Percentiles rank a stretch among this genome's conserved stretches.
Evolutionary conservation across 2,888 invertebrate species (phyloP).

Genomic region (Iphiclides podalirius): DNA sequence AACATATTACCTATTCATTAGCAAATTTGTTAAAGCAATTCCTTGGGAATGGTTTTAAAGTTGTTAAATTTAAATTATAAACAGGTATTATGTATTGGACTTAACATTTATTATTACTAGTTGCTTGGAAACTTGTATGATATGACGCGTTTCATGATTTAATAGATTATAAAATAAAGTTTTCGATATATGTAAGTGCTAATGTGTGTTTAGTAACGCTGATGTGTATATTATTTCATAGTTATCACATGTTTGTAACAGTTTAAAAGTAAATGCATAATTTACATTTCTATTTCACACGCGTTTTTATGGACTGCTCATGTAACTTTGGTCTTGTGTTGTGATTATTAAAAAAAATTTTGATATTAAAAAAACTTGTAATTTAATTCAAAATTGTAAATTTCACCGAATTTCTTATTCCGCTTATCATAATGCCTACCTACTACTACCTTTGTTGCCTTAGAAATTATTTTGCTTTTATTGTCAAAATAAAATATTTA

Average conservation of each 20-base stretch:
- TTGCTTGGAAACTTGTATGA: slow-evolving; percentile 35
- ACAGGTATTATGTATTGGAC: slow-evolving; percentile 10
- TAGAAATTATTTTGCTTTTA: slow-evolving; percentile 32
- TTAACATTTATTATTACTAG: slow-evolving; percentile 31
- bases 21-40: slow-evolving; percentile 1
- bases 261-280: slow-evolving; percentile 18
- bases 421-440: slow-evolving; percentile 44
- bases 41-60: neutral
- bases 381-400: slow-evolving; percentile 14
- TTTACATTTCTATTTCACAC: slow-evolving; percentile 17
- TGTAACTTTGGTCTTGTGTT: slow-evolving; percentile 18
- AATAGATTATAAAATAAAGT: slow-evolving; percentile 20
- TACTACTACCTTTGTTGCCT: slow-evolving; percentile 34
- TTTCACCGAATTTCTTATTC: slow-evolving; percentile 25
- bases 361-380: slow-evolving; percentile 2
- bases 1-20: slow-evolving; percentile 9
- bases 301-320: neutral
- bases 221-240: neutral
- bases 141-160: slow-evolving; percentile 36
- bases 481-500: slow-evolving; percentile 47
- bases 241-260: slow-evolving; percentile 28
- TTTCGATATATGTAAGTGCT: slow-evolving; percentile 16
- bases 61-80: slow-evolving; percentile 6
- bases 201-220: slow-evolving; percentile 18
- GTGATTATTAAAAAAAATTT: slow-evolving; percentile 10